Percentiles rank a stretch among this genome's conserved stretches.
phyloP scores from a whole-genome alignment of 2,113 vertebrate genomes.

The Pholis gunnellus region DNA sequence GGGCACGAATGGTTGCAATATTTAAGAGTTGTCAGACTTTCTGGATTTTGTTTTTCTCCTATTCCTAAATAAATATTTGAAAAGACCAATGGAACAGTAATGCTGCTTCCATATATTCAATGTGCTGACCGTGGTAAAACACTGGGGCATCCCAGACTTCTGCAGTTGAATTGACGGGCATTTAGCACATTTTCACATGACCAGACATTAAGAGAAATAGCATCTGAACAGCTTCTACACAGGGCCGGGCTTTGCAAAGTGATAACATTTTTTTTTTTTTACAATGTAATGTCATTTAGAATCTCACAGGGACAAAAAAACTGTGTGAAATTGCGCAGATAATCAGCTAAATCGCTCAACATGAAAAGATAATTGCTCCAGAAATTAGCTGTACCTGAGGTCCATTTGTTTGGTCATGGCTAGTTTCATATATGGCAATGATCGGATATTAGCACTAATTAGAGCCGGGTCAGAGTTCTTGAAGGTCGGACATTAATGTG shows the following conservation, averaged over 20 bases:
- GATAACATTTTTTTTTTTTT: constrained; percentile 83
- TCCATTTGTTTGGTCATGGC: constrained; percentile 99
- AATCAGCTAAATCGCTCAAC: constrained; percentile 99
- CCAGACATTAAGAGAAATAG: constrained; percentile 44
- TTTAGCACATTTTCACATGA: constrained; percentile 53
- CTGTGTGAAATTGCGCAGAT: constrained; percentile 99
- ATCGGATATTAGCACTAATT: constrained; percentile 99
- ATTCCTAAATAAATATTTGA: neutral
- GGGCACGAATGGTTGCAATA: neutral
- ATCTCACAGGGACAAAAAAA: constrained; percentile 89
- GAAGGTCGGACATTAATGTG: constrained; percentile 99
- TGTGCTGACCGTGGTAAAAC: neutral
- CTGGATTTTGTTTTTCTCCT: neutral
- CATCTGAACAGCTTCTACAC: constrained; percentile 58
- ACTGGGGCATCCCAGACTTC: constrained; percentile 2
- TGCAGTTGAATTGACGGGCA: constrained; percentile 31
- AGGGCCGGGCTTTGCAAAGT: constrained; percentile 85
- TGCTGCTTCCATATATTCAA: constrained; percentile 6
- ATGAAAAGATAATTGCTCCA: constrained; percentile 99
- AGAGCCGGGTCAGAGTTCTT: constrained; percentile 99
- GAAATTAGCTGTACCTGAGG: constrained; percentile 99
- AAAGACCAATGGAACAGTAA: constrained; percentile 1
- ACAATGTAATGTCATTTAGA: constrained; percentile 85
- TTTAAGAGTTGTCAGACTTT: neutral
- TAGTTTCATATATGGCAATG: constrained; percentile 98